phyloP scores from a whole-genome alignment of 2,113 vertebrate genomes.

The Colaptes auratus region DNA sequence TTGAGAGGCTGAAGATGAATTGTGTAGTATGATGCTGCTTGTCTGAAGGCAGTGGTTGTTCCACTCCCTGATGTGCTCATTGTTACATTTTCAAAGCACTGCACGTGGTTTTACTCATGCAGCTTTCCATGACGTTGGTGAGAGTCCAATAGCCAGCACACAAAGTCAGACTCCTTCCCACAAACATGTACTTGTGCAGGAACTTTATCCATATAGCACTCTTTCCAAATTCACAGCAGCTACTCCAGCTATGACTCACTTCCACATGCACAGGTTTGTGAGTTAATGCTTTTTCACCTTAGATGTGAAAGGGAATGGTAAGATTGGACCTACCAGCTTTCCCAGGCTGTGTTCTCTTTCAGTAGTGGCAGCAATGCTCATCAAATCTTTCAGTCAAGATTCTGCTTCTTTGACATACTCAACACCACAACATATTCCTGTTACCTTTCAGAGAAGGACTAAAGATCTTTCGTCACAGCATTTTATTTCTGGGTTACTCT shows the following conservation, averaged over 20 bases:
- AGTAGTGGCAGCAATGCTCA: not conserved
- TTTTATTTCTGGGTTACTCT: slow-evolving; percentile 1
- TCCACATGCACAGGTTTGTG: accelerated
- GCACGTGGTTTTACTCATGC: not conserved
- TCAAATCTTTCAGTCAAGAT: not conserved
- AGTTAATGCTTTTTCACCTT: not conserved
- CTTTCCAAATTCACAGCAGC: not conserved
- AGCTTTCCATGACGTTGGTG: not conserved
- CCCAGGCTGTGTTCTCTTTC: not conserved
- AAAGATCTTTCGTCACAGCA: not conserved
- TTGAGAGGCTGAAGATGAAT: not conserved
- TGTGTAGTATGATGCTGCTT: not conserved
- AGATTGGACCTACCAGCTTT: not conserved
- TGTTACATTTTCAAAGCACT: not conserved
- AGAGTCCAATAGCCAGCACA: not conserved
- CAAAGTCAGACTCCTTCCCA: not conserved
- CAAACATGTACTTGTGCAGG: not conserved
- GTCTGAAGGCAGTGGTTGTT: not conserved
- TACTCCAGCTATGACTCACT: not conserved
- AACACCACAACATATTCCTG: not conserved
- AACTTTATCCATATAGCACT: not conserved
- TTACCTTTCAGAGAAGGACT: not conserved
- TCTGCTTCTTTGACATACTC: not conserved
- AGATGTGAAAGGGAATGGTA: not conserved
- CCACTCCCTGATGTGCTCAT: not conserved